Conservation (phyloP, 1,140 invertebrate genomes). For the Drosophila subobscura region DNA sequence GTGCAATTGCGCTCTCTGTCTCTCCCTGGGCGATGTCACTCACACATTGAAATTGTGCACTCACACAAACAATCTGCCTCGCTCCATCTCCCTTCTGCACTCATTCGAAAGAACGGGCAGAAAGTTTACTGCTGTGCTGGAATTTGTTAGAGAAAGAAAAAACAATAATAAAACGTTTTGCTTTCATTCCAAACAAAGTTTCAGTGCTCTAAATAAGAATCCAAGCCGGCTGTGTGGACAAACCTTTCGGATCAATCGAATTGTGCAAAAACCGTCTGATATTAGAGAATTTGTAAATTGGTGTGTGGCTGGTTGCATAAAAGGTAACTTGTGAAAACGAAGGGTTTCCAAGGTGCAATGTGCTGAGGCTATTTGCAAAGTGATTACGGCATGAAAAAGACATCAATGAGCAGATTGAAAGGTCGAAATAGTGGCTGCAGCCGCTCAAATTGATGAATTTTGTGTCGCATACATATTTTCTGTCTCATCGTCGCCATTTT, state of each 20-base stretch:
- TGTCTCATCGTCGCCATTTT: slow-evolving; percentile 79
- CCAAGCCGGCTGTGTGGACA: neutral
- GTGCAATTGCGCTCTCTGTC: too few species aligned
- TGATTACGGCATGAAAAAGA: neutral
- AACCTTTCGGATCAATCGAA: slow-evolving; percentile 1
- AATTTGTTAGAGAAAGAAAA: slow-evolving; percentile 82
- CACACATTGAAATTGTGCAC: too few species aligned
- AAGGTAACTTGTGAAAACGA: slow-evolving; percentile 56
- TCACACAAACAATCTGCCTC: neutral
- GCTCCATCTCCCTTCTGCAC: slow-evolving; percentile 61
- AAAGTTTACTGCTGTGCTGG: slow-evolving; percentile 68
- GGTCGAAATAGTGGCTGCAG: neutral
- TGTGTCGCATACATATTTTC: slow-evolving; percentile 64
- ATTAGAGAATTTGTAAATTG: slow-evolving; percentile 45
- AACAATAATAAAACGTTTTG: slow-evolving; percentile 77
- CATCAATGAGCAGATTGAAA: neutral
- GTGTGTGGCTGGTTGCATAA: slow-evolving; percentile 72
- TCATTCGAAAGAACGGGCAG: slow-evolving; percentile 59
- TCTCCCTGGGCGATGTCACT: too few species aligned
- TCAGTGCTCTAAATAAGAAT: slow-evolving; percentile 24
- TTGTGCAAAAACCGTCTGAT: neutral
- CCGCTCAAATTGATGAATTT: slow-evolving; percentile 39
- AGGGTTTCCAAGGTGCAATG: too few species aligned
- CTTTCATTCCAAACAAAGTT: slow-evolving; percentile 74
- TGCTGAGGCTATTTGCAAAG: neutral